phyloP scores from a whole-genome alignment of 2,797 vertebrate species.

The Brachyalestes nurse region DNA sequence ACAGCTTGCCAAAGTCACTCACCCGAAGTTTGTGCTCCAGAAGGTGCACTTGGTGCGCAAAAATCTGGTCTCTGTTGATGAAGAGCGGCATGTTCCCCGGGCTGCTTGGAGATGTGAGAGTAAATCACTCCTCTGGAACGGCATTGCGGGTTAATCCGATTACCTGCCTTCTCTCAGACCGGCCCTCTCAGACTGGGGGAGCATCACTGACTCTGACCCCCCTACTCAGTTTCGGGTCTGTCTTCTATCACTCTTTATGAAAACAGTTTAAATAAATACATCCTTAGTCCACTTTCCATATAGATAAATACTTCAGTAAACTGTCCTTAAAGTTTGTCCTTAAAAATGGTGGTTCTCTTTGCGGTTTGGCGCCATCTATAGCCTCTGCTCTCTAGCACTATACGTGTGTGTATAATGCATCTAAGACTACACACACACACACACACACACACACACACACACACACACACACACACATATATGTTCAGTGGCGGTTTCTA shows the following conservation, averaged over 20 bases:
- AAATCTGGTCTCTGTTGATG: constrained; percentile 76
- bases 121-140: not conserved
- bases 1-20: constrained; percentile 37
- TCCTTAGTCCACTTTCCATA: not conserved
- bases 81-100: constrained; percentile 73
- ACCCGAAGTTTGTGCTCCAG: constrained; percentile 79
- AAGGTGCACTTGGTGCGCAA: constrained; percentile 77
- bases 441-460: too few relatives aligned
- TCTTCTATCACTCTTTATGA: not conserved
- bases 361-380: constrained; percentile 32
- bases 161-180: constrained; percentile 13
- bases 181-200: not conserved
- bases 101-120: not conserved
- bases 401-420: too few relatives aligned
- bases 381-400: not conserved
- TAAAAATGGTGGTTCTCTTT: not conserved
- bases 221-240: not conserved
- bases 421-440: too few relatives aligned
- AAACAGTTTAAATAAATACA: not conserved
- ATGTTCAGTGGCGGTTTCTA: too few relatives aligned
- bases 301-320: not conserved
- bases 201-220: not conserved
- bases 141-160: constrained; percentile 42
- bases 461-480: too few relatives aligned
- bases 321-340: too few relatives aligned